These are phyloP conservation scores for Heterotis niloticus DNA, from an alignment of 2,113 vertebrate species.

Conservation along the genomic window DNA sequence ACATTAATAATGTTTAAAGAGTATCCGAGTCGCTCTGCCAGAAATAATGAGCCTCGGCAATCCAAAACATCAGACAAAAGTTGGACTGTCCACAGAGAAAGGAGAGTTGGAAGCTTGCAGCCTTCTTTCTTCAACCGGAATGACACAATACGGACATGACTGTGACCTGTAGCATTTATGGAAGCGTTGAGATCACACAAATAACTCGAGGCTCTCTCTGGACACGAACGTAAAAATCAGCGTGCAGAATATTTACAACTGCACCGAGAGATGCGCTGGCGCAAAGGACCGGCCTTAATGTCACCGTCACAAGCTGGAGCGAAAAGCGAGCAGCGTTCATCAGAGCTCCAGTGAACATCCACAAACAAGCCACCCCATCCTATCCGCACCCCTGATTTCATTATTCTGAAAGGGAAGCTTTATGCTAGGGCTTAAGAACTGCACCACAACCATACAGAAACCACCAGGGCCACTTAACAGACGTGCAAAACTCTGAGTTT, in stretches of 20 bases:
- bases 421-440: background rate
- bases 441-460: background rate
- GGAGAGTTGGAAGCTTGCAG: background rate
- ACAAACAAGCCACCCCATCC: too few species aligned
- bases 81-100: background rate
- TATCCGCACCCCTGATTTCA: background rate
- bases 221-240: too few species aligned
- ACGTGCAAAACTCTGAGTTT: background rate
- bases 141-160: too few species aligned
- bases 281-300: background rate
- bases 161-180: too few species aligned
- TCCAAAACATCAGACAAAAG: background rate
- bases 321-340: constrained; percentile 17
- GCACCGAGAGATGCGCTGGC: background rate
- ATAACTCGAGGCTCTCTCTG: background rate
- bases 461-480: background rate
- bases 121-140: too few species aligned
- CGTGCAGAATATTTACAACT: background rate
- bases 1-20: background rate
- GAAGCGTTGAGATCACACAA: background rate
- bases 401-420: constrained; percentile 18
- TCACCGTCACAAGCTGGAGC: constrained; percentile 16
- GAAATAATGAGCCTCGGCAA: background rate
- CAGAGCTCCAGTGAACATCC: background rate
- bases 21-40: background rate